A percentile compares a stretch with the other conserved stretches of the same genome.
Evolutionary conservation across 2,797 vertebrate species (phyloP).

Genomic region (Falco peregrinus): DNA sequence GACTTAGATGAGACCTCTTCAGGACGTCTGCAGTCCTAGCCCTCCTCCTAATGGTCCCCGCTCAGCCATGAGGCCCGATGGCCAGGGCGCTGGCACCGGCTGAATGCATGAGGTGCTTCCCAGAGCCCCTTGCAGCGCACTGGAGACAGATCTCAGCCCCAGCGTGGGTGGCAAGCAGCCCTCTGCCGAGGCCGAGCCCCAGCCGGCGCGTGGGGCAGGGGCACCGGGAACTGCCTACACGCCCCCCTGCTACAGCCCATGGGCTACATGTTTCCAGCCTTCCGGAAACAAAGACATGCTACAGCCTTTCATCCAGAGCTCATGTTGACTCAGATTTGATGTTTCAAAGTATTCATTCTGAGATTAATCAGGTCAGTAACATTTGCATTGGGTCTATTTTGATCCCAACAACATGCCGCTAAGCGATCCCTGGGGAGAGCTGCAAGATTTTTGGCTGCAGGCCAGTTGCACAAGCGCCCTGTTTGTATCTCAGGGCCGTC

Average conservation of each 20-base stretch:
- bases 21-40: background rate
- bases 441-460: background rate
- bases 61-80: background rate
- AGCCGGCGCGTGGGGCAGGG: rapidly evolving
- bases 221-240: background rate
- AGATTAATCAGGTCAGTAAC: background rate
- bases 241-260: rapidly evolving
- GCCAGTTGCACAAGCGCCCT: background rate
- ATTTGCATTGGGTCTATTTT: background rate
- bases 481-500: background rate
- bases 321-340: background rate
- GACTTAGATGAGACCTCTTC: background rate
- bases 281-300: background rate
- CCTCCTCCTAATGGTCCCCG: background rate
- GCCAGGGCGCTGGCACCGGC: background rate
- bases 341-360: background rate
- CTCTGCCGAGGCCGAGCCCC: rapidly evolving
- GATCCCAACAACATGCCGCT: background rate
- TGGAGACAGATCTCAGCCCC: background rate
- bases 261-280: rapidly evolving
- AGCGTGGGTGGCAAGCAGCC: background rate
- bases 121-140: background rate
- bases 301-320: background rate
- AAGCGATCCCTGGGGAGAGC: background rate
- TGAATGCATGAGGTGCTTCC: background rate